phyloP scores from a whole-genome alignment of 2,888 invertebrate genomes.

The Brassicogethes aeneus region DNA sequence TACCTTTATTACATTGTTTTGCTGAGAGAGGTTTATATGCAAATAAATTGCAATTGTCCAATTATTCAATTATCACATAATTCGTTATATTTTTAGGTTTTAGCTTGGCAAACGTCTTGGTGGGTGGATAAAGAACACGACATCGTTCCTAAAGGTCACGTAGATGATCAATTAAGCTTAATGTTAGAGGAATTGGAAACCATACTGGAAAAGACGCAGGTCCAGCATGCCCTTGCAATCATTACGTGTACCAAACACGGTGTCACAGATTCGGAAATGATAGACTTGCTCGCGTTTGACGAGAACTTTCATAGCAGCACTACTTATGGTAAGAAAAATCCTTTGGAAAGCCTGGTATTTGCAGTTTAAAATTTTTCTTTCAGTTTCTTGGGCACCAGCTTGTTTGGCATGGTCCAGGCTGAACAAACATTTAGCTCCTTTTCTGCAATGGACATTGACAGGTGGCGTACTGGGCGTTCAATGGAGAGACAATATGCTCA shows the following conservation, averaged over 20 bases:
- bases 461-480: conserved; percentile 52
- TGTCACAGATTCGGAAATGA: conserved; percentile 71
- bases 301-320: conserved; percentile 53
- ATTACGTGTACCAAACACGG: conserved; percentile 69
- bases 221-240: conserved; percentile 60
- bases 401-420: conserved; percentile 60
- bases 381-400: conserved; percentile 63
- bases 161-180: conserved; percentile 53
- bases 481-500: conserved; percentile 56
- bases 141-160: conserved; percentile 46
- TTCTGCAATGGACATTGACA: conserved; percentile 52
- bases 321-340: conserved; percentile 53
- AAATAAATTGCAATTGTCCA: background rate
- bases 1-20: too few species aligned
- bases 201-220: conserved; percentile 56
- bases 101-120: conserved; percentile 55
- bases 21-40: conserved; percentile 2
- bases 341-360: too few species aligned
- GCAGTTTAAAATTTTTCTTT: too few species aligned
- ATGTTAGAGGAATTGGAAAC: conserved; percentile 62
- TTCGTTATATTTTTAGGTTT: conserved; percentile 34
- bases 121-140: conserved; percentile 48
- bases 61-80: too few species aligned
- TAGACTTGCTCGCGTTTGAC: conserved; percentile 59
- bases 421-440: conserved; percentile 55